phyloP scores from a whole-genome alignment of 1,140 invertebrate species.

The Patella vulgata region DNA sequence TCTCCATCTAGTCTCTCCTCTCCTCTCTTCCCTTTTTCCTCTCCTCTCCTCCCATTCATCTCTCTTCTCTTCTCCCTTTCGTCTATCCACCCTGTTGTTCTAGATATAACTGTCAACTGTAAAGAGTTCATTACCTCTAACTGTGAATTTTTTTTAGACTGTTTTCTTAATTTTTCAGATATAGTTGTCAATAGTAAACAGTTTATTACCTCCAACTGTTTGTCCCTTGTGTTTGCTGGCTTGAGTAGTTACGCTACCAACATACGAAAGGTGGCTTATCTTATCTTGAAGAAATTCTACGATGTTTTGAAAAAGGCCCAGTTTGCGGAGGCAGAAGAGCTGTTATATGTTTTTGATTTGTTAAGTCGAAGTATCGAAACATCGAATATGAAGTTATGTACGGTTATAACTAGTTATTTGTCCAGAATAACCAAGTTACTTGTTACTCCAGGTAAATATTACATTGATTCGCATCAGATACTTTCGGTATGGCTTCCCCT shows the following conservation, averaged over 20 bases:
- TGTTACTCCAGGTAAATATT: constrained; percentile 4
- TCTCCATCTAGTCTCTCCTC: too few species aligned
- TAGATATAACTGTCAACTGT: constrained; percentile 11
- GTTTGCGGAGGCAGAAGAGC: background rate
- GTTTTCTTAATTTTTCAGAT: constrained; percentile 2
- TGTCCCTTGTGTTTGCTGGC: constrained; percentile 8
- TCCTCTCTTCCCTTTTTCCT: too few species aligned
- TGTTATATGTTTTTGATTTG: constrained; percentile 10
- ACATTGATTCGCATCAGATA: background rate
- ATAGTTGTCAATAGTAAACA: constrained; percentile 6
- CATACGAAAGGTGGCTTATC: constrained; percentile 1
- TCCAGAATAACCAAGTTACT: constrained; percentile 6
- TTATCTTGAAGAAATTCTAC: constrained; percentile 8
- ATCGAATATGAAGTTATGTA: constrained; percentile 8
- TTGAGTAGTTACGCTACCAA: constrained; percentile 11
- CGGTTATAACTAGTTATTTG: constrained; percentile 10
- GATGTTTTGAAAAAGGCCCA: background rate
- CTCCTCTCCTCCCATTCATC: too few species aligned
- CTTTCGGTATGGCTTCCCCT: too few species aligned
- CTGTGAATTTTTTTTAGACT: too few species aligned
- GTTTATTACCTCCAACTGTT: constrained; percentile 12
- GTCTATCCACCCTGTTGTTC: too few species aligned
- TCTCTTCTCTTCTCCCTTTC: too few species aligned
- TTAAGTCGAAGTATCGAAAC: constrained; percentile 1
- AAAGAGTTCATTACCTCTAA: constrained; percentile 10